Percentiles rank a stretch among this genome's conserved stretches.
These are phyloP conservation scores for Chironomus tepperi DNA, from an alignment of 1,140 invertebrate genomes.

Conservation along the genomic window DNA sequence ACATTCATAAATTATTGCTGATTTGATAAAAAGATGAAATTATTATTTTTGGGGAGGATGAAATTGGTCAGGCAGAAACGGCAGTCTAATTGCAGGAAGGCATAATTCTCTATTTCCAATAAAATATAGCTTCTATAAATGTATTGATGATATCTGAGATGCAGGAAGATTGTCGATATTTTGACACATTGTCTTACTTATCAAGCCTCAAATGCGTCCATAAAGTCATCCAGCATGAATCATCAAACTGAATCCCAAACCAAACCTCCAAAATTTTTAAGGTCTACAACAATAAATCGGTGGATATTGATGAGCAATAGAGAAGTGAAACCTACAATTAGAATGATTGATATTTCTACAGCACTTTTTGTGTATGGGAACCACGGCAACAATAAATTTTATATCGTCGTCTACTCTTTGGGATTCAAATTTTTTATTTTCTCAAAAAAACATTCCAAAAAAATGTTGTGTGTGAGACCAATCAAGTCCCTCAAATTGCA, in stretches of 20 bases:
- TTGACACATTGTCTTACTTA: too few relatives aligned
- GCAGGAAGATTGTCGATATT: too few relatives aligned
- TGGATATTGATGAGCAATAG: conserved; percentile 13
- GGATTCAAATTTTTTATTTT: too few relatives aligned
- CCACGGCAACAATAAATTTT: not conserved
- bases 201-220: too few relatives aligned
- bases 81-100: conserved; percentile 21
- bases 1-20: not conserved
- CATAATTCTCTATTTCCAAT: not conserved
- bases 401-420: too few relatives aligned
- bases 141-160: too few relatives aligned
- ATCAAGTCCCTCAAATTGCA: not conserved
- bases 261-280: too few relatives aligned
- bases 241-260: too few relatives aligned
- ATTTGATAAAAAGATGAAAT: not conserved
- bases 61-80: not conserved
- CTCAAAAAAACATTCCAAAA: too few relatives aligned
- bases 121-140: too few relatives aligned
- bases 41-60: not conserved
- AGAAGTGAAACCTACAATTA: conserved; percentile 17
- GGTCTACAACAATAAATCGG: not conserved
- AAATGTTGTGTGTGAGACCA: not conserved
- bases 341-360: conserved; percentile 21
- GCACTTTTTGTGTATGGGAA: not conserved
- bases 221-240: too few relatives aligned